Base-by-base conservation (phyloP, 2,113 vertebrate species). In the Falcunculus frontatus region DNA sequence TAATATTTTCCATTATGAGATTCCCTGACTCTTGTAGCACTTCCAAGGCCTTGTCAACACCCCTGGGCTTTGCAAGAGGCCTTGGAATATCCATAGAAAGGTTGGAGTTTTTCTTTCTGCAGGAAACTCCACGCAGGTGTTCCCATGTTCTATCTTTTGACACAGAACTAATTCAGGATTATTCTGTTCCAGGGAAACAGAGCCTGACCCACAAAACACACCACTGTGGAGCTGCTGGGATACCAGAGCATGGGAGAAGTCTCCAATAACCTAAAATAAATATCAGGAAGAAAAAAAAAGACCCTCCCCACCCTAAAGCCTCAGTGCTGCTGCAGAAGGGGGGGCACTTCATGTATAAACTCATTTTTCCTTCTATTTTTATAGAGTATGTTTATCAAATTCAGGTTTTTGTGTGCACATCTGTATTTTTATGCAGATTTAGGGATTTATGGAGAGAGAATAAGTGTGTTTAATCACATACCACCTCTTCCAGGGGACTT, bases 71-170 rank as follows among this genome's bases (percentile, higher is more conserved):
- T 68, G 35, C 75, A 30, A 30, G 19, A 81, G 42, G 25, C 30
- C 22, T 80, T 35, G 49, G 22, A 84, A 32, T 37, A 42, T 11
- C 63, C 42, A 32, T 7, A 1, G 29, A 49, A 69, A 49, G 17
- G 12, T 1, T 68, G 22, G 33, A 73, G 9, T n/a, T 87, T 78
- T 32, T 7, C 35, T 76, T 79, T 13, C 50, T 6, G 14, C 22
- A 59, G 53, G 35, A 67, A 85, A 27, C 7, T 56, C 64, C 46
- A 8, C 0, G 29, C 47, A 63, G 49, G 46, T 52, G 75, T 35
- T 49, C 8, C 77, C 1, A 0, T 8, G 41, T 25, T 90, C 35
- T 1, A 18, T 11, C 53, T 35, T 0, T 0, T 13, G 33, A 8
- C 35, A 50, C 59, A 44, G 15, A 23, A 35, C 11, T 4, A 33